Conservation (phyloP, 2,888 invertebrate genomes). For the Atethmia centrago region DNA sequence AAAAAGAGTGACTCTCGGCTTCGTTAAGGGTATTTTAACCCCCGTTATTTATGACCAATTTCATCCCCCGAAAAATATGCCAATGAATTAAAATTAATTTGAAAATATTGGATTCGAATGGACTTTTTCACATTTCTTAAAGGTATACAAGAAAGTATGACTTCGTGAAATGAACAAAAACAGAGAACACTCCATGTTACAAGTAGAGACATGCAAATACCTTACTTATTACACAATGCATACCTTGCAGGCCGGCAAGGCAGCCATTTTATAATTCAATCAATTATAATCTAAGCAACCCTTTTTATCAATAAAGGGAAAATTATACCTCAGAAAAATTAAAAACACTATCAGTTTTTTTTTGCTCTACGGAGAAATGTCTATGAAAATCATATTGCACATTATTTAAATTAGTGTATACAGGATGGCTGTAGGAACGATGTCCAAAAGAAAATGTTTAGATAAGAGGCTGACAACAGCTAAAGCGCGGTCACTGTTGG, state of each 20-base stretch:
- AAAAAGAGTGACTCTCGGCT: too few species aligned
- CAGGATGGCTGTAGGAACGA: neutral
- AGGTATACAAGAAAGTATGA: neutral
- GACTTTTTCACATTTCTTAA: neutral
- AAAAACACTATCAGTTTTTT: neutral
- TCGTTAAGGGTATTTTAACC: neutral
- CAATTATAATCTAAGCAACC: neutral
- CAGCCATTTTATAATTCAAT: constrained; percentile 11
- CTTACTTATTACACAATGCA: neutral
- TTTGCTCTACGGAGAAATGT: neutral
- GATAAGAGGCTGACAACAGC: too few species aligned
- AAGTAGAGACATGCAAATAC: neutral
- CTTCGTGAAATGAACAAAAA: neutral
- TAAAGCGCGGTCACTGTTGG: too few species aligned
- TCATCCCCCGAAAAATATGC: neutral
- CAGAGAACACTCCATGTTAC: neutral
- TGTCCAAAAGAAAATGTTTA: too few species aligned
- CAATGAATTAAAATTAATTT: neutral
- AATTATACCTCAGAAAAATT: neutral
- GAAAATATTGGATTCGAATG: neutral
- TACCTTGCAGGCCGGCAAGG: neutral
- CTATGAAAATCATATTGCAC: neutral
- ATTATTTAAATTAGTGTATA: neutral
- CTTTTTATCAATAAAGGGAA: neutral
- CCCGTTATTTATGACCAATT: neutral